Base-by-base conservation (phyloP, 2,888 invertebrate species). In the Thymelicus lineola region DNA sequence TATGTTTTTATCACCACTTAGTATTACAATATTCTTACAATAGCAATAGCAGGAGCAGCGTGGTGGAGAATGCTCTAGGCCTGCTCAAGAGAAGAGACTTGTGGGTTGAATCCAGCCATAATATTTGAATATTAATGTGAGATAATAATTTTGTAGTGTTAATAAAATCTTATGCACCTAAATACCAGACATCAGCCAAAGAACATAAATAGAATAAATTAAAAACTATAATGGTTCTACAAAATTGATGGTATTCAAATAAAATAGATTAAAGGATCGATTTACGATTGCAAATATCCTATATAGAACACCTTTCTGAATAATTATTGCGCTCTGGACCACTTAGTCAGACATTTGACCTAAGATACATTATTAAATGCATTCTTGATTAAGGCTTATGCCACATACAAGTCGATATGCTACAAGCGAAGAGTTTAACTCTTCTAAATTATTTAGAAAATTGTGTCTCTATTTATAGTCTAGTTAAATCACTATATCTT, bases 241-340 rank as follows among this genome's bases (percentile, higher is more conserved):
- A n/a, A 36, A 55, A 62, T 57, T 36, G 46, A 53, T 57, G 68
- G 57, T 48, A 57, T 62, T 62, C 68, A 57, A 57, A 68, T 68
- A 57, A 68, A 68, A 68, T 68, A 62, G 62, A 68, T 68, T 68
- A 38, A 17, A 38, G 7, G 14, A 28, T 53, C 50, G 45, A 67
- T 67, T 67, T 67, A 67, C 61, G 67, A 67, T 61, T 67, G 53
- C 61, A 66, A 53, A 67, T 2, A 67, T 45, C 55, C 53, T 60
- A 67, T 67, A 61, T 67, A 61, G 67, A 67, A 60, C 67, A 67
- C 61, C 55, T 67, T 61, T 67, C 61, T 61, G 53, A 60, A 67
- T 67, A 61, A 67, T 57, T 68, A 62, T 62, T 57, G 14, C 48
- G 46, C 62, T 62, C 55, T 12, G n/a, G 62, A 62, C 62, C 68